phyloP scores from a whole-genome alignment of 1,140 invertebrate species.

The Amyelois transitella region DNA sequence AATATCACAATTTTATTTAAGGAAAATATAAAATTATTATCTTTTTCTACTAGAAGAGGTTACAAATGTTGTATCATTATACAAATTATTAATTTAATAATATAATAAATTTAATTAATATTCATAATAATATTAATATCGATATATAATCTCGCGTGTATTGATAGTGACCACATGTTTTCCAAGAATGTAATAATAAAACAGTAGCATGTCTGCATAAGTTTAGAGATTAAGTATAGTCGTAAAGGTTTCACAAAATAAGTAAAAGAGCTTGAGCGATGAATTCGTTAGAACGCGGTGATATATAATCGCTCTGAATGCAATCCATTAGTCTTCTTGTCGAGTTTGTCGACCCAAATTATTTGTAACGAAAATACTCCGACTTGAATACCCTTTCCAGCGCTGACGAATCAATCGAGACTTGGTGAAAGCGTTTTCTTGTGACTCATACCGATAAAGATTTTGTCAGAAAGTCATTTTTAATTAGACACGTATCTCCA shows the following conservation, averaged over 20 bases:
- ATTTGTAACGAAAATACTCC: slow-evolving; percentile 11
- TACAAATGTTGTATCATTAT: too few species aligned
- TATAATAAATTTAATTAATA: too few species aligned
- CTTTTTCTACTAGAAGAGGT: too few species aligned
- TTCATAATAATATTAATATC: too few species aligned
- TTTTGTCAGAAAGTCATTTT: not conserved
- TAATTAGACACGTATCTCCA: too few species aligned
- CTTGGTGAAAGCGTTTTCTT: not conserved
- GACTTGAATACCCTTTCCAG: not conserved
- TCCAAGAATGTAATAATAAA: not conserved
- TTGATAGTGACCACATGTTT: too few species aligned
- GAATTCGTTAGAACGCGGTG: not conserved
- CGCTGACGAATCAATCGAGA: not conserved
- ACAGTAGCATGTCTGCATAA: not conserved
- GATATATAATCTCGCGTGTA: too few species aligned
- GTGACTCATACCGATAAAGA: not conserved
- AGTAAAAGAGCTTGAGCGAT: not conserved
- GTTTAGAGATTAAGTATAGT: not conserved
- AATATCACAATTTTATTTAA: too few species aligned
- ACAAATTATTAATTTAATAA: too few species aligned
- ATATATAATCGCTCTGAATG: slow-evolving; percentile 27
- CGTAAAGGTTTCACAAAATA: not conserved
- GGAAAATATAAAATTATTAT: too few species aligned
- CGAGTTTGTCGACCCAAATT: slow-evolving; percentile 33
- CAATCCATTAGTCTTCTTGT: slow-evolving; percentile 39